Base-by-base conservation (phyloP, 2,797 vertebrate species). In the Avahi laniger region DNA sequence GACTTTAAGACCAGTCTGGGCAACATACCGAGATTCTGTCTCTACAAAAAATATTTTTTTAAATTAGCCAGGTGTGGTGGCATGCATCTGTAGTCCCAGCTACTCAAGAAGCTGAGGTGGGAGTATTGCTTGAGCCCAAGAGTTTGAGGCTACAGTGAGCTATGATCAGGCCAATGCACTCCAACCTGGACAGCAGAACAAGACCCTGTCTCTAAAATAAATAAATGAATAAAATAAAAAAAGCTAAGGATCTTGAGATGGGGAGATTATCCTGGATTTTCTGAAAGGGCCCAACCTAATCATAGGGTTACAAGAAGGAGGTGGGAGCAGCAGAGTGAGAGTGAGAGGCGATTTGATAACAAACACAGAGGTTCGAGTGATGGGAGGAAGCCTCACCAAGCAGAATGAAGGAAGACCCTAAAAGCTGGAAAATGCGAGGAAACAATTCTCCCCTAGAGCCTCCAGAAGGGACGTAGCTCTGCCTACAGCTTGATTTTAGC, bases 331-430 rank as follows among this genome's bases (percentile, higher is more conserved):
- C 35, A 57, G 17, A 79, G 12, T 18, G 57, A 63, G 57, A 17
- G 14, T 11, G 70, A 67, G 0, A 10, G 14, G 3, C n/a, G 4
- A 30, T 2, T 1, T 12, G 52, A 17, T 2, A 20, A 67, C 1
- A 10, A 59, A 11, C 59, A 13, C 10, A 28, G 78, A 69, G 28
- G 8, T 0, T 41, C 17, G 38, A 81, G 48, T 2, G 33, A 65
- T 0, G 4, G 4, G 30, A 28, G 35, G 26, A 69, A 46, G 48
- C 18, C 33, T 10, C 52, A 7, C 0, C 3, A 67, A 35, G 14
- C 28, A 52, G 57, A 28, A 14, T 2, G 2, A 1, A 8, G 50
- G 59, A 0, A 9, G 26, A 17, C 12, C 24, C 59, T 41, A n/a
- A 76, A 87, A 41, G 17, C 59, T 26, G 11, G 81, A 57, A 89